Base-by-base conservation (phyloP, 1,140 invertebrate species). In the Drosophila lacertosa region DNA sequence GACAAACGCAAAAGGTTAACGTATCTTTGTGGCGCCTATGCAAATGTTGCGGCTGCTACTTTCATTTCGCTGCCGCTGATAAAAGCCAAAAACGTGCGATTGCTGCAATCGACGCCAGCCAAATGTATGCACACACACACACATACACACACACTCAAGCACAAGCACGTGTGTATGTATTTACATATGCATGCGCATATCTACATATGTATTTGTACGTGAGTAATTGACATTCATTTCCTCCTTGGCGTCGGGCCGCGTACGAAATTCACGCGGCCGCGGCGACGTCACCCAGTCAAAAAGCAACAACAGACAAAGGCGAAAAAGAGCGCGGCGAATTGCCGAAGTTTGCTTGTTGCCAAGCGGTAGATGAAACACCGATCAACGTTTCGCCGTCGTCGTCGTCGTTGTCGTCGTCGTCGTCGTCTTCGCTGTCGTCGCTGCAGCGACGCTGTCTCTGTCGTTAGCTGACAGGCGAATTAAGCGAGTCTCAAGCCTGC, bases 141-240 rank as follows among this genome's bases (percentile, higher is more conserved):
- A 7, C n/a, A 33, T 29, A n/a, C n/a, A n/a, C n/a, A n/a, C 48
- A 32, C 59, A 63, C 39, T 20, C 18, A 54, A n/a, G 29, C 20
- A 7, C n/a, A 33, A 22, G 13, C 22, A 35, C 18, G 26, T 24
- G 22, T 35, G 50, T 44, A 24, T 44, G 16, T 32, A 42, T 15
- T 40, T 44, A 26, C 33, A 35, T 35, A 33, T 65, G 62, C 50
- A 22, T 59, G 42, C 18, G 32, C 18, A 51, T 51, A 51, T 51
- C 24, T 48, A 18, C 47, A 35, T 50, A 35, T 50, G 29, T 59
- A 58, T 65, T 33, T 35, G 53, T 65, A 44, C 44, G 62, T 70
- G 65, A 60, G 58, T 73, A 74, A 70, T 74, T 74, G 66, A 70
- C 66, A 74, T 74, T 74, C 66, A 74, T 70, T 74, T 74, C 71